These are phyloP conservation scores for Acheta domesticus DNA, from an alignment of 2,888 invertebrate species.

Conservation along the genomic window DNA sequence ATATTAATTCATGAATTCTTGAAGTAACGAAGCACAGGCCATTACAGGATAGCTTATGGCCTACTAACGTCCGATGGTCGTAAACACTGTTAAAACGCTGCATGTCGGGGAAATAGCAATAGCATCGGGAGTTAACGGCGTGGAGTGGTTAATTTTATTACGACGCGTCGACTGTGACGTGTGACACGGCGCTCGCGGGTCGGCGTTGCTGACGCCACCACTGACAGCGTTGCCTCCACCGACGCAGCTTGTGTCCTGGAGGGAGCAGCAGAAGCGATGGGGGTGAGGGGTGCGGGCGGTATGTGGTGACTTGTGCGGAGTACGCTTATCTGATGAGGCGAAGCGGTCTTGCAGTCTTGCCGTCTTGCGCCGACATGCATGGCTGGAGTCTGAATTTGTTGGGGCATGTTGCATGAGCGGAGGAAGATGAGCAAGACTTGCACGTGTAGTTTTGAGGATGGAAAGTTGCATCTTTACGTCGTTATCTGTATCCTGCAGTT, in stretches of 20 bases:
- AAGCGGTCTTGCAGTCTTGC: no score
- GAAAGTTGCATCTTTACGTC: no score
- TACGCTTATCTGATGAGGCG: not conserved
- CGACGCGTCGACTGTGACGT: not conserved
- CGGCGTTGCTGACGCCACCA: not conserved
- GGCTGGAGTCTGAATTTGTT: no score
- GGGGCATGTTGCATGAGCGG: no score
- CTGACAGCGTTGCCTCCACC: no score
- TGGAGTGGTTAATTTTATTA: not conserved
- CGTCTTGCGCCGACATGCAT: no score
- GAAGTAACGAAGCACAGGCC: constrained; percentile 18
- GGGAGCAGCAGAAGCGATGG: no score
- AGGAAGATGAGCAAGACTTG: no score
- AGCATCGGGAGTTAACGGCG: constrained; percentile 18
- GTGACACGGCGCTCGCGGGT: constrained; percentile 1
- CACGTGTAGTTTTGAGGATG: no score
- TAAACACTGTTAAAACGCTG: constrained; percentile 2
- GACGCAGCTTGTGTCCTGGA: no score
- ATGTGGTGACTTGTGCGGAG: not conserved
- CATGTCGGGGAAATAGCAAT: constrained; percentile 18
- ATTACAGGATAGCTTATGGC: constrained; percentile 9
- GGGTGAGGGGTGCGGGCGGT: not conserved
- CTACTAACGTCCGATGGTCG: constrained; percentile 18
- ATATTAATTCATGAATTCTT: constrained; percentile 18
- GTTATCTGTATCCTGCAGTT: no score